Base-by-base conservation (phyloP, 1,140 invertebrate genomes). In the Hylaeus anthracinus region DNA sequence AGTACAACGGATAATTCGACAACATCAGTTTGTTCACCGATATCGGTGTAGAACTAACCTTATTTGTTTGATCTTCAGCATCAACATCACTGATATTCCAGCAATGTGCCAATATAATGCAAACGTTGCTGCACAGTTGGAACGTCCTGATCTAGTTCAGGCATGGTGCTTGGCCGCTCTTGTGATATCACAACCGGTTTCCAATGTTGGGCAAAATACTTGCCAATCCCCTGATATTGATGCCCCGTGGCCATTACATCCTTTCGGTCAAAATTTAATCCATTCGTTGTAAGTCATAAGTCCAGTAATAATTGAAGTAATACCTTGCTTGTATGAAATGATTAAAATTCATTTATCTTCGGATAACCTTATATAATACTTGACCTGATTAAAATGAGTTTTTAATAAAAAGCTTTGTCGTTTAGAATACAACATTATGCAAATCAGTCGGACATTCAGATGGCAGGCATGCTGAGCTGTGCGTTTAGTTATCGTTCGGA, bases 391-490 rank as follows among this genome's bases (percentile, higher is more conserved):
- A 26, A 26, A 26, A 26, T 26, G 26, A 26, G 26, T 26, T 26
- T 26, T 26, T 26, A 26, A 26, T 26, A 26, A 26, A 26, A 26
- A 26, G 26, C 26, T 26, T 26, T 26, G 0, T 64, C 91, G 79
- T 86, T 93, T 91, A 97, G 96, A 92, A 97, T 97, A 88, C 94
- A 95, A 70, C 96, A 97, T 93, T 97, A 97, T 92, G 96, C 96
- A 2, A 94, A 94, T 82, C 95, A 96, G 66, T 95, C 96, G 4
- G 98, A 99, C 92, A 95, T 99, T 60, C 98, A 99, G 94, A 99
- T 97, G 90, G 97, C 98, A 14, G 98, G 98, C 0, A 98, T 99
- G 96, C 90, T 99, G 48, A 96, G 96, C 73, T 99, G 98, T 92
- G 95, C 97, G 1, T 98, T 98, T 92, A 96, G 96, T 85, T 90